A percentile compares a stretch with the other conserved stretches of the same genome.
phyloP scores from a whole-genome alignment of 2,888 invertebrate genomes.

The Ormyrus pomaceus region DNA sequence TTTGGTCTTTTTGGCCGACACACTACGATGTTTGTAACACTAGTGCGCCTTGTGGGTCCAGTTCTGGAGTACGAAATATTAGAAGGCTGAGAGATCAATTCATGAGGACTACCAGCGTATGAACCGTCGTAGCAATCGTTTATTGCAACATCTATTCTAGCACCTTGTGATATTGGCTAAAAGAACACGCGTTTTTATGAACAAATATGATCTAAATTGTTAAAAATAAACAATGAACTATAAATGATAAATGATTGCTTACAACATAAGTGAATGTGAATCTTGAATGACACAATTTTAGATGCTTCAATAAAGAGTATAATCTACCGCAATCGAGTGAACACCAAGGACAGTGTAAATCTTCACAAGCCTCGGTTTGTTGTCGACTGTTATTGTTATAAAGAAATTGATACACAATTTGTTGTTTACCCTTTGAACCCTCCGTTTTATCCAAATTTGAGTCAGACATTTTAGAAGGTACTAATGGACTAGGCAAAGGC shows the following conservation, averaged over 20 bases:
- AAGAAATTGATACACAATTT: constrained; percentile 96
- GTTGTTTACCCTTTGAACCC: constrained; percentile 77
- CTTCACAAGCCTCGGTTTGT: constrained; percentile 95
- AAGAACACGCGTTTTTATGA: constrained; percentile 46
- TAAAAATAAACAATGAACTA: background rate
- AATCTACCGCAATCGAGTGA: constrained; percentile 91
- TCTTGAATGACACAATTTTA: constrained; percentile 94
- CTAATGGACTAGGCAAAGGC: constrained; percentile 70
- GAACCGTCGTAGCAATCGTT: constrained; percentile 97
- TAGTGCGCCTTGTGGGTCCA: constrained; percentile 84
- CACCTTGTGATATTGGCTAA: constrained; percentile 86
- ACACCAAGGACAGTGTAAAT: constrained; percentile 97
- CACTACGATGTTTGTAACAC: constrained; percentile 87
- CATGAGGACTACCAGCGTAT: constrained; percentile 94
- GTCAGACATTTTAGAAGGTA: constrained; percentile 69
- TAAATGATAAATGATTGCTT: constrained; percentile 73
- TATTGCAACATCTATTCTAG: constrained; percentile 95
- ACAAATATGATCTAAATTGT: constrained; percentile 11
- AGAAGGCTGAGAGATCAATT: constrained; percentile 86
- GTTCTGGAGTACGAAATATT: constrained; percentile 84
- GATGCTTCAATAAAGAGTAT: constrained; percentile 93
- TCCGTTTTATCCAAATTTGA: constrained; percentile 66
- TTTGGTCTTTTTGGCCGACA: constrained; percentile 83
- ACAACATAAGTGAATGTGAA: constrained; percentile 95
- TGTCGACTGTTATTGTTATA: constrained; percentile 96